phyloP scores from a whole-genome alignment of 1,140 invertebrate species.

The Steinernema khuongi region DNA sequence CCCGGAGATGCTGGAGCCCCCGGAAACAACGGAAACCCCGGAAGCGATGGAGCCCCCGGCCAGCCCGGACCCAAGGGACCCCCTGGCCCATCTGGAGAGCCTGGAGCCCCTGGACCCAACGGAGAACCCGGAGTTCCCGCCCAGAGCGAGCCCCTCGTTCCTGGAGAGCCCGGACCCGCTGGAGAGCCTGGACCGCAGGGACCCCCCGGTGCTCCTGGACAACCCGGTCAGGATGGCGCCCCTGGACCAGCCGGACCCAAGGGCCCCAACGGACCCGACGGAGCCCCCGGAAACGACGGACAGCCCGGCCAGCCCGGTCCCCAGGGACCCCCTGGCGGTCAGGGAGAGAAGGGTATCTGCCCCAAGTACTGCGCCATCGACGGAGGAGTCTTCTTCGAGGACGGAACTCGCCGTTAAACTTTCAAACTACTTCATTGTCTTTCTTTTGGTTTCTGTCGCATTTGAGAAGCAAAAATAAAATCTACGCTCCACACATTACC shows the following conservation, averaged over 20 bases:
- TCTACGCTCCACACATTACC: not conserved
- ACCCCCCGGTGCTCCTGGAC: too few species aligned
- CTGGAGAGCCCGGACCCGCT: slow-evolving; percentile 12
- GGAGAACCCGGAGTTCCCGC: too few species aligned
- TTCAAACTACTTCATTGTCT: not conserved
- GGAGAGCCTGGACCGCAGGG: slow-evolving; percentile 25
- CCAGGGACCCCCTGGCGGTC: slow-evolving; percentile 25
- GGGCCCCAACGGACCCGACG: slow-evolving; percentile 19
- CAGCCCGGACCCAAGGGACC: too few species aligned
- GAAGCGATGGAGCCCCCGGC: too few species aligned
- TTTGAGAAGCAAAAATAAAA: not conserved
- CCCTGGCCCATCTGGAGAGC: too few species aligned
- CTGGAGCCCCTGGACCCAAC: too few species aligned
- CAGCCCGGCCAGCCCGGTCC: slow-evolving; percentile 22
- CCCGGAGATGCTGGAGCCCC: too few species aligned
- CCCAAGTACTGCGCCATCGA: slow-evolving; percentile 56
- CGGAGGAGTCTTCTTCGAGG: slow-evolving; percentile 56
- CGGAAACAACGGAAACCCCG: too few species aligned
- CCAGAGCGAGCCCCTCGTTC: too few species aligned
- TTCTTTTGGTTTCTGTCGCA: not conserved
- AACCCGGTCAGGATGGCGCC: slow-evolving; percentile 20
- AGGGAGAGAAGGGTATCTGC: slow-evolving; percentile 54
- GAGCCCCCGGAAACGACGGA: slow-evolving; percentile 24
- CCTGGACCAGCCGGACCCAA: slow-evolving; percentile 22
- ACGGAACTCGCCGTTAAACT: slow-evolving; percentile 49